Evolutionary conservation across 1,140 invertebrate genomes (phyloP).

Genomic region (Tribolium madens): DNA sequence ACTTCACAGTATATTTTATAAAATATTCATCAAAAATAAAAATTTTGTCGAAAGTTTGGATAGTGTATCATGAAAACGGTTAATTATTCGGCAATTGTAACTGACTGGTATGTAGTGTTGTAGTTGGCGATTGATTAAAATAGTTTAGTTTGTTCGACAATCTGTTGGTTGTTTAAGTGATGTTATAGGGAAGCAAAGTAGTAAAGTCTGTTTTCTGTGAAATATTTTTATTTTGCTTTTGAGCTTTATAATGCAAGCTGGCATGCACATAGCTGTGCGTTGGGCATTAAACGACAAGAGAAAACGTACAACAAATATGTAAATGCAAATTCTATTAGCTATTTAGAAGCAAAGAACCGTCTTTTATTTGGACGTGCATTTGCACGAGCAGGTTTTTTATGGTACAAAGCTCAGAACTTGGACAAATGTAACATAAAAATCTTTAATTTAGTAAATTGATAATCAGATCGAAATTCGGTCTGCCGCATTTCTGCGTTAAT

Average conservation of each 20-base stretch:
- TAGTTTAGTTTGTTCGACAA: slow-evolving; percentile 9
- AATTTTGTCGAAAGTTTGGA: too few species aligned
- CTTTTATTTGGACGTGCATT: slow-evolving; percentile 26
- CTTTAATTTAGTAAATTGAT: slow-evolving; percentile 36
- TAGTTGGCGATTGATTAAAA: slow-evolving; percentile 9
- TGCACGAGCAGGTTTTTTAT: slow-evolving; percentile 1
- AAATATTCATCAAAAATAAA: slow-evolving; percentile 32
- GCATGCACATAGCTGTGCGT: slow-evolving; percentile 23
- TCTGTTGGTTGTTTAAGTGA: neutral
- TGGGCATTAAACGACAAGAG: slow-evolving; percentile 28
- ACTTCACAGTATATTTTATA: slow-evolving; percentile 14
- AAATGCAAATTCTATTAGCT: slow-evolving; percentile 36
- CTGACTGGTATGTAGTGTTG: slow-evolving; percentile 4
- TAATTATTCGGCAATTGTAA: slow-evolving; percentile 22
- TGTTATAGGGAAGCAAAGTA: neutral
- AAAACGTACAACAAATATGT: slow-evolving; percentile 26
- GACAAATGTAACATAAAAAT: slow-evolving; percentile 5
- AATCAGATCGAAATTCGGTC: slow-evolving; percentile 10
- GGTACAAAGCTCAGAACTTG: neutral
- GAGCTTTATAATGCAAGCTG: slow-evolving; percentile 11
- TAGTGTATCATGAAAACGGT: neutral
- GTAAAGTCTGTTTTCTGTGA: slow-evolving; percentile 1
- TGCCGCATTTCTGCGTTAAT: slow-evolving; percentile 35
- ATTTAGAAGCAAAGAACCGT: slow-evolving; percentile 23
- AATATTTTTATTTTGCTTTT: slow-evolving; percentile 6